Conservation (phyloP, 1,140 invertebrate species). For the Phenacoccus solenopsis region DNA sequence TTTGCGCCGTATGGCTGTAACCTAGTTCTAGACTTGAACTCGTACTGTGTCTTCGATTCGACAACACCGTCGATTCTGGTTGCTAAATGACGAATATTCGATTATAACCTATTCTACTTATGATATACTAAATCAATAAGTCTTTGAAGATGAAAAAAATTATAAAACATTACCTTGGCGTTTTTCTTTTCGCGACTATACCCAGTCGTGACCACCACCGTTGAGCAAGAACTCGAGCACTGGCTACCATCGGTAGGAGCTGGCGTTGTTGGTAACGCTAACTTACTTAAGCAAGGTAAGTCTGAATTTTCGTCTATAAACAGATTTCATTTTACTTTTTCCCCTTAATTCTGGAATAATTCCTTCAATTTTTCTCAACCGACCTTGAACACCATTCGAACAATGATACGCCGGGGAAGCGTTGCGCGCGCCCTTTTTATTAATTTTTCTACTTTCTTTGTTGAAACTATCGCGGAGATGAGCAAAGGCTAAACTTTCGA, state of each 20-base stretch:
- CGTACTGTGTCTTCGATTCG: conserved; percentile 31
- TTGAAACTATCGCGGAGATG: conserved; percentile 45
- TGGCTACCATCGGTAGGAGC: conserved; percentile 48
- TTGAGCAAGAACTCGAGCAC: conserved; percentile 69
- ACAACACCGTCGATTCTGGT: background rate
- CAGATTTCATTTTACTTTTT: background rate
- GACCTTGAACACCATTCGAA: background rate
- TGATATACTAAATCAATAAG: no score
- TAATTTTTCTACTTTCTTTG: conserved; percentile 1
- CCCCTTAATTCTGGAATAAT: no score
- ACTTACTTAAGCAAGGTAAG: background rate
- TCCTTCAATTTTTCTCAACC: background rate
- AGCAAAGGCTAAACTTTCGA: conserved; percentile 56
- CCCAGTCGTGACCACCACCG: conserved; percentile 43
- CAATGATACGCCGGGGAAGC: background rate
- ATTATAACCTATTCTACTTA: no score
- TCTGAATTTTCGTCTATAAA: conserved; percentile 20
- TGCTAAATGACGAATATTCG: background rate
- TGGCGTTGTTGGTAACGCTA: conserved; percentile 29
- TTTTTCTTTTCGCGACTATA: background rate
- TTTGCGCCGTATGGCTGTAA: conserved; percentile 69
- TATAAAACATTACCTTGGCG: no score
- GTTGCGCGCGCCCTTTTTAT: background rate
- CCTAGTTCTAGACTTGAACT: conserved; percentile 63
- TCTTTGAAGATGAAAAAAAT: no score